Conservation (phyloP, 2,113 vertebrate genomes). For the Notarius lentiginosus region DNA sequence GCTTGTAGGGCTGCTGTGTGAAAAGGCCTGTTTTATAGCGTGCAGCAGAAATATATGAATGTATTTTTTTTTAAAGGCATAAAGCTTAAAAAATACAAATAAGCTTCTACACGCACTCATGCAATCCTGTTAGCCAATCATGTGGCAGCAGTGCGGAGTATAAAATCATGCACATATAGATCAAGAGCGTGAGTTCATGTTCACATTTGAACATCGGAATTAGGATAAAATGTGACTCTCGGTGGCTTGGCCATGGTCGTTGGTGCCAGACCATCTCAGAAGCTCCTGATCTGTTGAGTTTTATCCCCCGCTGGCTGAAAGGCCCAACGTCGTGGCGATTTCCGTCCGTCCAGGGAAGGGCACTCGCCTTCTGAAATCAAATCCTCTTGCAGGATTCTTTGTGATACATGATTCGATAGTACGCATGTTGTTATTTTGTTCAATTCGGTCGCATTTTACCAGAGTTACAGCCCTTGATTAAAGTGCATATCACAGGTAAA, state of each 20-base stretch:
- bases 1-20: conserved; percentile 11
- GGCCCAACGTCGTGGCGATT: too few species aligned
- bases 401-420: too few species aligned
- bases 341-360: too few species aligned
- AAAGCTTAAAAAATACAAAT: not conserved
- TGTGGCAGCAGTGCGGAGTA: not conserved
- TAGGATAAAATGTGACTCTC: not conserved
- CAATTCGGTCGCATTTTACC: too few species aligned
- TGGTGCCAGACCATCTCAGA: not conserved
- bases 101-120: not conserved
- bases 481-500: too few species aligned
- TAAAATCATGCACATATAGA: not conserved
- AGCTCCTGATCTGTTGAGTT: not conserved
- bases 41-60: not conserved
- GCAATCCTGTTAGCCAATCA: not conserved
- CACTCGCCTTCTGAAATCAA: too few species aligned
- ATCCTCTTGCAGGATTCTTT: too few species aligned
- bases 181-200: not conserved
- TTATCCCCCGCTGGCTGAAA: too few species aligned
- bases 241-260: not conserved
- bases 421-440: not conserved
- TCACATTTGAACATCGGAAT: not conserved
- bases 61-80: not conserved
- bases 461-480: not conserved
- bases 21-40: not conserved